Evolutionary conservation across 1,140 invertebrate genomes (phyloP).

Genomic region (Melanaphis sacchari): DNA sequence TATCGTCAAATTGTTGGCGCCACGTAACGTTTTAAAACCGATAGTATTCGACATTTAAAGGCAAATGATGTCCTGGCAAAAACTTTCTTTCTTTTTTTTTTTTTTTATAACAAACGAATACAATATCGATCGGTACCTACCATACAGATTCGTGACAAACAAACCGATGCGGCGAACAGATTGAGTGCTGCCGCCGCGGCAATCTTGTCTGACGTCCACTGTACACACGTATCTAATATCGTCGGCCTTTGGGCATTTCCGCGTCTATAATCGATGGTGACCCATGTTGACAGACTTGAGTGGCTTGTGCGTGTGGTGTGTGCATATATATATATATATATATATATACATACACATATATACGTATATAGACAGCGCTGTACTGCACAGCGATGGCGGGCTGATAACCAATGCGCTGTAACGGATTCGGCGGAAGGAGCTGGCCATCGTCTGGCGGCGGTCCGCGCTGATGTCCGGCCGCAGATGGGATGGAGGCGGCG

Average conservation of each 20-base stretch:
- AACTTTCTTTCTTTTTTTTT: too few relatives aligned
- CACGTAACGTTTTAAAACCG: too few relatives aligned
- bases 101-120: too few relatives aligned
- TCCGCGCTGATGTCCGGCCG: constrained; percentile 54
- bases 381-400: constrained; percentile 14
- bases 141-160: too few relatives aligned
- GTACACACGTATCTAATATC: not conserved
- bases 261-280: not conserved
- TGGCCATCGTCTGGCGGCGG: constrained; percentile 34
- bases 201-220: too few relatives aligned
- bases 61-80: too few relatives aligned
- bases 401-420: constrained; percentile 27
- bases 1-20: too few relatives aligned
- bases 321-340: not conserved
- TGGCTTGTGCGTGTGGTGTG: not conserved
- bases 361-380: not conserved
- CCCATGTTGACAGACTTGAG: not conserved
- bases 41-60: too few relatives aligned
- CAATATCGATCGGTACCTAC: too few relatives aligned
- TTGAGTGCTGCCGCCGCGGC: too few relatives aligned
- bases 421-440: constrained; percentile 41
- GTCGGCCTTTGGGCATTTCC: not conserved
- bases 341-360: too few relatives aligned
- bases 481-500: constrained; percentile 48
- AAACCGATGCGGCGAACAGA: too few relatives aligned